A percentile compares a stretch with the other conserved stretches of the same genome.
These are phyloP conservation scores for Ptychochromis oligacanthus DNA, from an alignment of 2,113 vertebrate genomes.

Conservation along the genomic window DNA sequence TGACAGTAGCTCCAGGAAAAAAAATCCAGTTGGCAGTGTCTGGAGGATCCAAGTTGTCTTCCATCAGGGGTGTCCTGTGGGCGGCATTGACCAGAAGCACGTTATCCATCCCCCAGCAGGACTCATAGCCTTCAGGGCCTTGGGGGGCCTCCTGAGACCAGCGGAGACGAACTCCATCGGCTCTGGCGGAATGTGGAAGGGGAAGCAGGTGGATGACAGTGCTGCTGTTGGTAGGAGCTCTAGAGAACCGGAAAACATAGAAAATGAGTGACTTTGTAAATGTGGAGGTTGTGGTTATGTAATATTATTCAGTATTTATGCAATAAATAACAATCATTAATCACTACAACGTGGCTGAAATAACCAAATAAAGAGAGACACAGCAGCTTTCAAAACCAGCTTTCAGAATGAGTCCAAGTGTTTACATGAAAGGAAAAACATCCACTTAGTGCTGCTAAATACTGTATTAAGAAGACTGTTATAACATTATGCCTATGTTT, in stretches of 20 bases:
- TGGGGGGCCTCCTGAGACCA: conserved; percentile 90
- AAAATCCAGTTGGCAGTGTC: conserved; percentile 99
- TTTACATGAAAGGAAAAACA: conserved; percentile 1
- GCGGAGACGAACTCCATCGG: conserved; percentile 85
- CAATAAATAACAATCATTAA: background rate
- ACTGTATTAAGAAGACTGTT: background rate
- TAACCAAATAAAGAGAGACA: background rate
- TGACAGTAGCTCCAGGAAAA: conserved; percentile 96
- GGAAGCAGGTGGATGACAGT: conserved; percentile 94
- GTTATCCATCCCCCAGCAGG: conserved; percentile 97
- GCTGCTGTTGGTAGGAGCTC: conserved; percentile 93
- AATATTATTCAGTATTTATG: background rate
- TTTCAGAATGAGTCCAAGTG: background rate
- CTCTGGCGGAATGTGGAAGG: conserved; percentile 85
- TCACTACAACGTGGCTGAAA: background rate
- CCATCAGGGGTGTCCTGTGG: conserved; percentile 87
- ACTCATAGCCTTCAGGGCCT: conserved; percentile 90
- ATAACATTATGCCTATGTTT: conserved; percentile 19
- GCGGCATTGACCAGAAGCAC: conserved; percentile 91
- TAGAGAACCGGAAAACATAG: conserved; percentile 61
- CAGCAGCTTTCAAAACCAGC: background rate
- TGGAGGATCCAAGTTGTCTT: conserved; percentile 93
- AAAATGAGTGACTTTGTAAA: background rate
- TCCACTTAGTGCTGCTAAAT: background rate
- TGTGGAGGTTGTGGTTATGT: background rate